Base-by-base conservation (phyloP, 2,797 vertebrate species). In the Momotus momota region DNA sequence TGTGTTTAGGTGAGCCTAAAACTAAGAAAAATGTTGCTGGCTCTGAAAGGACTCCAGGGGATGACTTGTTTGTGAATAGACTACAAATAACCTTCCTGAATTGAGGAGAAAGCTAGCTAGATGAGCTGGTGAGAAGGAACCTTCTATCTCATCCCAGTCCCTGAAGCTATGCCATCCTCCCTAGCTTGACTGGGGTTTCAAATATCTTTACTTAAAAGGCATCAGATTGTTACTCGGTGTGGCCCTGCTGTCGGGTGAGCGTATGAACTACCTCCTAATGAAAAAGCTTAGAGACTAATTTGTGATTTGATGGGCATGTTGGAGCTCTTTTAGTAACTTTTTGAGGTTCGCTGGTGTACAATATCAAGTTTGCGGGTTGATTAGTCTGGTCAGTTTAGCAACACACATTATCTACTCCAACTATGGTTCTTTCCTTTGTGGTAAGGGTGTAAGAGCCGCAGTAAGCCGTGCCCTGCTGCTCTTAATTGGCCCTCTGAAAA, bases 1-100 rank as follows among this genome's bases (percentile, higher is more conserved):
- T 75, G 8, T 70, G 80, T 86, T 87, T 70, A 93, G 86, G 58
- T 93, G 83, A 87, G n/a, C 64, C 38, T 70, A 45, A 93, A 93
- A 61, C 43, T 45, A 23, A 52, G 35, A 55, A 84, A 33, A 85
- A 23, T 33, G 31, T 43, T 61, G 7, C 54, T 87, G 79, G n/a
- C 31, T 62, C 38, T 82, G 60, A 79, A 89, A 71, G 48, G 67
- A 33, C 41, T 91, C 5, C 20, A 73, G 43, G 22, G 45, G 4
- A 40, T 52, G 14, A 45, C 26, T 40, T 87, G 51, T 72, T 90
- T 77, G 12, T 85, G 46, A 88, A 43, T 29, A 95, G 57, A 45
- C 26, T 65, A 6, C 62, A 80, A 82, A 60, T 60, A 74, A 29
- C 29, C 49, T 89, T 62, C 48, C 7, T n/a, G 74, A 57, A 72